phyloP scores from a whole-genome alignment of 2,888 invertebrate species.

The Agrotis segetum region DNA sequence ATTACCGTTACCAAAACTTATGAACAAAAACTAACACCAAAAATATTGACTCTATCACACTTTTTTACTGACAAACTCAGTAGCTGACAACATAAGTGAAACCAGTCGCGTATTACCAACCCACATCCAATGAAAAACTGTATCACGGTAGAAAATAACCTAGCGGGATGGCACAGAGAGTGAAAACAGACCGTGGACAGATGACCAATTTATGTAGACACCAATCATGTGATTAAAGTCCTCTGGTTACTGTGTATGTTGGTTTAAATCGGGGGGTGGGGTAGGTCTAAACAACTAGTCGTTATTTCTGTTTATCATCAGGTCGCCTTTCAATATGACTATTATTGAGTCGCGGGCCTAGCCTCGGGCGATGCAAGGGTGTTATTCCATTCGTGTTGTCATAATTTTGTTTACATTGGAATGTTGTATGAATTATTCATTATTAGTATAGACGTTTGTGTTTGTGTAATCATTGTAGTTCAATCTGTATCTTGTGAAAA shows the following conservation, averaged over 20 bases:
- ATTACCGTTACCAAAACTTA: conserved; percentile 19
- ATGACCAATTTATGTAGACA: conserved; percentile 73
- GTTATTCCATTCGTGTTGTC: conserved; percentile 74
- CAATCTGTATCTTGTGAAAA: conserved; percentile 46
- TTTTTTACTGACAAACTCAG: conserved; percentile 43
- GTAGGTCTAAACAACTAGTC: conserved; percentile 64
- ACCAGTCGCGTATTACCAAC: conserved; percentile 73
- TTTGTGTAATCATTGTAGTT: conserved; percentile 55
- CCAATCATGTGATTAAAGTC: conserved; percentile 51
- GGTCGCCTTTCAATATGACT: conserved; percentile 77
- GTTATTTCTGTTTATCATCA: conserved; percentile 72
- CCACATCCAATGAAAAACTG: conserved; percentile 82
- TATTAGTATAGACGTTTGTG: conserved; percentile 58
- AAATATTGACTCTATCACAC: conserved; percentile 20
- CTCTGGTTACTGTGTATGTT: conserved; percentile 23
- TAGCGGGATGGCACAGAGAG: conserved; percentile 87
- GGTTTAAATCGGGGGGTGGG: conserved; percentile 33
- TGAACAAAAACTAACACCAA: conserved; percentile 20
- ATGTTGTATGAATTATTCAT: conserved; percentile 68
- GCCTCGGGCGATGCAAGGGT: conserved; percentile 76
- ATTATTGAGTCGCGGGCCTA: conserved; percentile 76
- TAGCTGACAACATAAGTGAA: conserved; percentile 73
- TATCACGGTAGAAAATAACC: conserved; percentile 83
- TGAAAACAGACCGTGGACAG: conserved; percentile 81
- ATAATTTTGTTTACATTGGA: conserved; percentile 79